Conservation (phyloP, 2,797 vertebrate genomes). For the Macroramphosus scolopax region DNA sequence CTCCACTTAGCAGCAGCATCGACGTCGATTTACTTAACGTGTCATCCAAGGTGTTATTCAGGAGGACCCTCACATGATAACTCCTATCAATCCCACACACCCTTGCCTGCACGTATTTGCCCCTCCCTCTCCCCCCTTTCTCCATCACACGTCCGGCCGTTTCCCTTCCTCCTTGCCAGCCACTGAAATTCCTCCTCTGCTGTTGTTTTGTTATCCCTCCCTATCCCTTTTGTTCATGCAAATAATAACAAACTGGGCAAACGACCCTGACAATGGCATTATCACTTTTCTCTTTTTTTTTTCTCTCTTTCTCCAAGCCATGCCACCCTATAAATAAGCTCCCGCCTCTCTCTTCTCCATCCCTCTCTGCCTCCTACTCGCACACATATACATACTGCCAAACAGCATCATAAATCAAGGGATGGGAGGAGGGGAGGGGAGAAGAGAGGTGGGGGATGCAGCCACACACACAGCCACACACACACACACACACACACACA, state of each 20-base stretch:
- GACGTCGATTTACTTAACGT: constrained; percentile 23
- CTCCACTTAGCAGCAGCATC: neutral
- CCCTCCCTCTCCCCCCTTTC: constrained; percentile 56
- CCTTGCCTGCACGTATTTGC: constrained; percentile 39
- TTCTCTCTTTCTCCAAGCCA: constrained; percentile 43
- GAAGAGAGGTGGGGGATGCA: constrained; percentile 44
- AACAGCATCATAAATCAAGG: constrained; percentile 82
- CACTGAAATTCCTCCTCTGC: constrained; percentile 58
- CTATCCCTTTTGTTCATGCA: constrained; percentile 44
- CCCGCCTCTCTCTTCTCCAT: constrained; percentile 56
- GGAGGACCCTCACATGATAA: constrained; percentile 66
- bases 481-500: constrained; percentile 43
- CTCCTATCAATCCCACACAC: constrained; percentile 56
- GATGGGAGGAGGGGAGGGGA: constrained; percentile 46
- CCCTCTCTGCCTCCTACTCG: constrained; percentile 65
- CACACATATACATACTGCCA: constrained; percentile 73
- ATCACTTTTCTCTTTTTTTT: constrained; percentile 37
- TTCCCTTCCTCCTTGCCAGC: constrained; percentile 49
- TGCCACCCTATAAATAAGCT: constrained; percentile 69
- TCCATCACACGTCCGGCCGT: constrained; percentile 51
- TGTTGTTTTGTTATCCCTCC: constrained; percentile 41
- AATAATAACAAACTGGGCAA: constrained; percentile 61
- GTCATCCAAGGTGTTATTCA: constrained; percentile 34
- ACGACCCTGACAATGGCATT: constrained; percentile 54
- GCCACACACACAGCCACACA: constrained; percentile 54